Base-by-base conservation (phyloP, 2,797 vertebrate species). In the Novumbra hubbsi region DNA sequence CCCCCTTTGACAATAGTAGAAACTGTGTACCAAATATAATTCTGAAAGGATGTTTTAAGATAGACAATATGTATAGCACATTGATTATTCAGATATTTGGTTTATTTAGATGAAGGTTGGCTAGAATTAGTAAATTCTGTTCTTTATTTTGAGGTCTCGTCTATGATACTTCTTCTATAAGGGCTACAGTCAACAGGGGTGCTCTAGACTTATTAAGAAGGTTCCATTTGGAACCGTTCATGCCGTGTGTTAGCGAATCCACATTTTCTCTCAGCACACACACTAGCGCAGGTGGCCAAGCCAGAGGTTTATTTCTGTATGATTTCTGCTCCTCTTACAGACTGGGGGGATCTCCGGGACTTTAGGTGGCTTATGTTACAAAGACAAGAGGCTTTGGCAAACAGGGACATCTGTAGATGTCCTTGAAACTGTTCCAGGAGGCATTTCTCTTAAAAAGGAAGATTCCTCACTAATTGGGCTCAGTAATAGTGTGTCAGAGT, bases 351-450 rank as follows among this genome's bases (percentile, higher is more conserved):
- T 88, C 85, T 87, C 82, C 82, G 65, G 79, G 90, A 87, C 86
- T 87, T 89, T 85, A 82, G 79, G 70, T 77, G 88, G 88, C 87
- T 92, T 87, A 86, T 75, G 88, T 92, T 91, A 91, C 92, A 93
- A 91, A 92, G 88, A 91, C 90, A 89, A 87, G 88, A 84, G 86
- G 86, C 87, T 90, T 88, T 89, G 86, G 84, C 82, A 80, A 86
- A 89, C 89, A 86, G 84, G 83, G 17, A 80, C 80, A 83, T 89
- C 89, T 87, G 89, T 88, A 91, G 87, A 85, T 72, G 81, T 86
- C 87, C 87, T 90, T 89, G 88, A 91, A 88, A 81, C 27, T 84
- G 78, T 84, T 88, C 84, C 82, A 84, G 80, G 76, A 70, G 74
- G 81, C 85, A 83, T 88, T 85, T 85, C 88, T 87, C 83, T 88